Evolutionary conservation across 2,888 invertebrate species (phyloP).

Genomic region (Ernsta delagoae): DNA sequence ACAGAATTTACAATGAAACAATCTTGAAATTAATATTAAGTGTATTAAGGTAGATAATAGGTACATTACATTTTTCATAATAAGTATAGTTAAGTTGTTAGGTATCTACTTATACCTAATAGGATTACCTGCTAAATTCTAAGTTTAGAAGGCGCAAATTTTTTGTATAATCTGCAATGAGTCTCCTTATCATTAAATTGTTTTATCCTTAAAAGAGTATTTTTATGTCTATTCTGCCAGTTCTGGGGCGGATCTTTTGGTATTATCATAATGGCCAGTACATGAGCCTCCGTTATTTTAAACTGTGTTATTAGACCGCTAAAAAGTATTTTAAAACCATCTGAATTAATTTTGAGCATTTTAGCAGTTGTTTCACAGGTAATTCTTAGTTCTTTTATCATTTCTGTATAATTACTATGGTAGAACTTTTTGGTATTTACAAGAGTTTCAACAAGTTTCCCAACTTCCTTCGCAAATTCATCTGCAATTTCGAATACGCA

Average conservation of each 20-base stretch:
- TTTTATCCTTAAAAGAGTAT: constrained; percentile 1
- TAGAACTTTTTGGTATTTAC: constrained; percentile 43
- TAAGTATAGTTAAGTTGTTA: too few relatives aligned
- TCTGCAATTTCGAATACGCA: constrained; percentile 35
- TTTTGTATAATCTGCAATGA: constrained; percentile 1
- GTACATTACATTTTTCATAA: too few relatives aligned
- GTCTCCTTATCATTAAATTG: neutral
- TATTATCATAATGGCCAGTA: constrained; percentile 8
- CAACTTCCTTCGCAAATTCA: constrained; percentile 48
- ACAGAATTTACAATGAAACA: too few relatives aligned
- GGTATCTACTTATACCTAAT: too few relatives aligned
- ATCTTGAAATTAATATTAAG: too few relatives aligned
- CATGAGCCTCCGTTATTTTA: constrained; percentile 2
- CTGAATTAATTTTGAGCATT: neutral
- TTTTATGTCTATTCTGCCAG: constrained; percentile 4
- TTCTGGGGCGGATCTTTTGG: constrained; percentile 7
- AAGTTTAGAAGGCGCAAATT: too few relatives aligned
- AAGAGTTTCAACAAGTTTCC: constrained; percentile 44
- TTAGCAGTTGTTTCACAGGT: neutral
- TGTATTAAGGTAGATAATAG: too few relatives aligned
- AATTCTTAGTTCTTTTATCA: neutral
- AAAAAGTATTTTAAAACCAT: constrained; percentile 2
- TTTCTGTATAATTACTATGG: constrained; percentile 29
- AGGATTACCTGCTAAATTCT: too few relatives aligned
- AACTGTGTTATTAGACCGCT: neutral